Evolutionary conservation across 2,113 vertebrate species (phyloP), one percentile per base, ranked within the genome.

Genomic region (Cyphotilapia sp.): DNA sequence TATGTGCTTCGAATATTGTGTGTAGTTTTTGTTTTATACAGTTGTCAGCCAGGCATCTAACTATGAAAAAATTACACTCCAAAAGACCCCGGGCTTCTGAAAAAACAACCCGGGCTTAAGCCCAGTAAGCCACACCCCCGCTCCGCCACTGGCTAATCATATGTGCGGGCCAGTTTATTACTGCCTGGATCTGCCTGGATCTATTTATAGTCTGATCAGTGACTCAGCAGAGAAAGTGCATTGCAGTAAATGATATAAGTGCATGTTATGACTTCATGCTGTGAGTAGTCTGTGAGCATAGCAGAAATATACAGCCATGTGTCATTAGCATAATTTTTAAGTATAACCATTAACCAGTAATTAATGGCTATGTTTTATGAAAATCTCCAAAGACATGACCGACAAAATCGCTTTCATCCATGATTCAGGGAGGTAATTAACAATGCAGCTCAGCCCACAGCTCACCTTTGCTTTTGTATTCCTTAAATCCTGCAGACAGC

Each of bases 401-500:
- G 1, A 61, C 29, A 61, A 33, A 61, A 61, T 33, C 1, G 1
- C 1, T 61, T 61, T 61, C 29, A 61, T 61, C 57, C 61, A 66
- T 66, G 61, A 27, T 0, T 33, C 47, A 80, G 76, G 7, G 47
- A 80, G 24, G 29, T 53, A 80, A 12, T 51, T 80, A 29, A 80
- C 17, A 76, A 49, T 31, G 24, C 16, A 4, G 42, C 14, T 7
- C 24, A 76, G 6, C 71, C 27, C 71, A 49, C 24, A 78, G 24
- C 71, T 45, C 42, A 76, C 22, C 13, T 40, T 4, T 56, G 3
- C 54, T 22, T 59, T 35, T 9, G 53, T 82, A 5, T 40, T 19
- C 19, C 29, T 45, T 16, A 2, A 42, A 82, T 63, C 80, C n/a
- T 9, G 9, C 90, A 99, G 98, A 96, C 90, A 66, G 71, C 96